Evolutionary conservation across 2,888 invertebrate species (phyloP).

Genomic region (Erannis defoliaria): DNA sequence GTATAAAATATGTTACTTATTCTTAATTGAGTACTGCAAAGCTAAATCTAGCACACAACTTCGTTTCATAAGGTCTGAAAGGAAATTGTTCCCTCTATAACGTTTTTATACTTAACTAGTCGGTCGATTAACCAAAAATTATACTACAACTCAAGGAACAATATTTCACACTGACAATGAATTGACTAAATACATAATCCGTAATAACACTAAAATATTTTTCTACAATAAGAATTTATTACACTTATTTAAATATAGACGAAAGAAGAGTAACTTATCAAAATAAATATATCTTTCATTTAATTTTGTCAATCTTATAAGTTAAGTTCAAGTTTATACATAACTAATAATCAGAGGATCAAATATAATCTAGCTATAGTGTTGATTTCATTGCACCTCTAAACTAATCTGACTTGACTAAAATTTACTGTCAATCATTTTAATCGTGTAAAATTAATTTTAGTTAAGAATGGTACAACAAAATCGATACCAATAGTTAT

Average conservation of each 20-base stretch:
- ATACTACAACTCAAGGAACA: neutral
- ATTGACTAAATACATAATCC: neutral
- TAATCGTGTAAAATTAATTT: too few relatives aligned
- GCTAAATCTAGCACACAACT: constrained; percentile 52
- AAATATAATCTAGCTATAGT: too few relatives aligned
- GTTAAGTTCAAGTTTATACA: neutral
- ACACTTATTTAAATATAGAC: neutral
- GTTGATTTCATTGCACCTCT: too few relatives aligned
- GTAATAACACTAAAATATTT: neutral
- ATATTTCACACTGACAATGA: neutral
- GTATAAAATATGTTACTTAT: constrained; percentile 13
- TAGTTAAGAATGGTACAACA: too few relatives aligned
- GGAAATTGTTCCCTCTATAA: constrained; percentile 57
- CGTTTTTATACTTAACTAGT: neutral
- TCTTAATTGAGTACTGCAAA: constrained; percentile 20
- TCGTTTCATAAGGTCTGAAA: constrained; percentile 60
- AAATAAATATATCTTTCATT: neutral
- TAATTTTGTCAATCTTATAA: neutral
- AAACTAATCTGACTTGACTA: too few relatives aligned
- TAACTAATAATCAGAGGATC: neutral
- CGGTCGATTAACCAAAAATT: neutral
- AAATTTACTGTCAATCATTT: too few relatives aligned
- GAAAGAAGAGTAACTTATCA: neutral
- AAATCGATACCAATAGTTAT: too few relatives aligned
- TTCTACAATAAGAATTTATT: neutral